Percentiles rank a stretch among this genome's conserved stretches.
These are phyloP conservation scores for Epizoanthus ramosus DNA, from an alignment of 92 coral and sea anemone species.

Conservation along the genomic window DNA sequence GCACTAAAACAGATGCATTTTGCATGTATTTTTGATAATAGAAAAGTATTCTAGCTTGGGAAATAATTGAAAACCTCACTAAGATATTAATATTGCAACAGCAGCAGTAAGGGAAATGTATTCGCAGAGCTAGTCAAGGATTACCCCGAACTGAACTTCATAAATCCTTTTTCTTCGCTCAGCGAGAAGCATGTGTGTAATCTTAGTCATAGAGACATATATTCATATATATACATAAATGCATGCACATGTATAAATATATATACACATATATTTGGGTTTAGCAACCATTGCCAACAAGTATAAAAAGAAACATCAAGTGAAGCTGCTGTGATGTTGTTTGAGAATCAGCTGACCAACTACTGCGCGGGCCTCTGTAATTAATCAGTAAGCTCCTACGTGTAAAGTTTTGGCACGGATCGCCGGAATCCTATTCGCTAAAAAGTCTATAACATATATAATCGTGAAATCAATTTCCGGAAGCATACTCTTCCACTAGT, in stretches of 20 bases:
- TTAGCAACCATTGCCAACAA: too few relatives aligned
- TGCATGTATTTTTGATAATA: not conserved
- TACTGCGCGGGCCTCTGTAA: constrained; percentile 33
- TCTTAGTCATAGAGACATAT: too few relatives aligned
- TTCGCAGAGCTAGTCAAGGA: not conserved
- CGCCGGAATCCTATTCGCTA: not conserved
- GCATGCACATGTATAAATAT: too few relatives aligned
- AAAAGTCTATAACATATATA: not conserved
- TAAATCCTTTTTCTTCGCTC: too few relatives aligned
- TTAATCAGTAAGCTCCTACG: not conserved
- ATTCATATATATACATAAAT: too few relatives aligned
- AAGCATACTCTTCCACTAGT: not conserved
- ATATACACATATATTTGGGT: too few relatives aligned
- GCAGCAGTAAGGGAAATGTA: not conserved
- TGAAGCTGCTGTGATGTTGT: not conserved
- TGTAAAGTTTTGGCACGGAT: not conserved
- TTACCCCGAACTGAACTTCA: not conserved
- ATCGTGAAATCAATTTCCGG: constrained; percentile 27
- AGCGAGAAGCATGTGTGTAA: too few relatives aligned
- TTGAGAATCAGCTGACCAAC: constrained; percentile 30
- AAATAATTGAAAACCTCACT: not conserved
- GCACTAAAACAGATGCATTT: not conserved
- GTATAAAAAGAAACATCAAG: too few relatives aligned
- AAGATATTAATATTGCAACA: constrained; percentile 22
- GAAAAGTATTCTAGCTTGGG: not conserved